Evolutionary conservation across 1,140 invertebrate genomes (phyloP), one percentile per base, ranked within the genome.

Genomic region (Adelges cooleyi): DNA sequence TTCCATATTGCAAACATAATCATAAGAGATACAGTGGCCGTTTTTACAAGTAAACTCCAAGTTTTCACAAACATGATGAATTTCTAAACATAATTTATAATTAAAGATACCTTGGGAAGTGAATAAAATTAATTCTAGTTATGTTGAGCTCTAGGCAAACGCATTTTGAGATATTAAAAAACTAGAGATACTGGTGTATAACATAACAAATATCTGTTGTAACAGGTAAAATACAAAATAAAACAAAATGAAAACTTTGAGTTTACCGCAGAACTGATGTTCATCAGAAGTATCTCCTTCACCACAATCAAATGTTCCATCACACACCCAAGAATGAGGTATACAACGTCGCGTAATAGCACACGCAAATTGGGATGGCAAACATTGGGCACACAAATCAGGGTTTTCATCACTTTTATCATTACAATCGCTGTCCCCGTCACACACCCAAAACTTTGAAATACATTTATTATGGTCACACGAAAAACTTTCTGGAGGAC

Each of bases 251-350:
- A 10, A 44, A 49, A n/a, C 48, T 46, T 48, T 49, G 3, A 2
- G 36, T 54, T n/a, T 65, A 53, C 76, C 76, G 66, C 76, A 77
- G 6, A 81, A 80, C 72, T 81, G 80, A 50, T 75, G 74, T 75
- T 92, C 89, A 73, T 92, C 89, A 18, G 86, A 87, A 69, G 82
- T 82, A 75, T 91, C 89, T 42, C 77, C 79, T 65, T 74, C 73
- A 6, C 72, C 70, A 73, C 89, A 92, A 72, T 92, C 89, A 69
- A 85, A 78, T 66, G 86, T 79, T 59, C 81, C 81, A 71, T 92
- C 89, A 72, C 88, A 90, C 27, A 84, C 78, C 80, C 89, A 92
- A 68, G 86, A 76, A 65, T 83, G 77, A 8, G 89, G 87, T 75
- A 95, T 91, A 76, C 91, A 95, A 48, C 75, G 69, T 6, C 70